These are phyloP conservation scores for Nyctalus aviator DNA, from an alignment of 2,797 vertebrate species.

Conservation along the genomic window DNA sequence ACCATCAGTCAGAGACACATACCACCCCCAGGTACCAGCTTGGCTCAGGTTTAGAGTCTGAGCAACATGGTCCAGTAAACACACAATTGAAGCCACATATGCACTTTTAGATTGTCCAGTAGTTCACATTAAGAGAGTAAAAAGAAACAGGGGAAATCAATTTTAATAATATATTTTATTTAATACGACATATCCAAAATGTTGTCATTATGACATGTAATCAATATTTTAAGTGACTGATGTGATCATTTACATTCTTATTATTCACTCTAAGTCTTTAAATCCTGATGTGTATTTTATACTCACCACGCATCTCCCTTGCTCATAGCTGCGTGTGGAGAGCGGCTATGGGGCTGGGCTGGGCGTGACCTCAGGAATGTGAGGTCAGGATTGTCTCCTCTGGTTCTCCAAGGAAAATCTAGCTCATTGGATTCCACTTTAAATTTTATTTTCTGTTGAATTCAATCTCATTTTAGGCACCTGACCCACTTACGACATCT, in stretches of 20 bases:
- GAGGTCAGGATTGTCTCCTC: not conserved
- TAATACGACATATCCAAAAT: conserved; percentile 12
- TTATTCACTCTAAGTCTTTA: not conserved
- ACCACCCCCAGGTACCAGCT: no score
- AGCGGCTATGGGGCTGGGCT: not conserved
- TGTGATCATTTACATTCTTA: conserved; percentile 2
- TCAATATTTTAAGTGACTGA: not conserved
- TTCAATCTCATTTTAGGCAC: conserved; percentile 56
- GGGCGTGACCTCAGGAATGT: not conserved
- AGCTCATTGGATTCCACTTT: conserved; percentile 40
- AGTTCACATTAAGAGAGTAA: not conserved
- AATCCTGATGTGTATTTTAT: not conserved
- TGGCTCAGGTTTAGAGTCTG: not conserved
- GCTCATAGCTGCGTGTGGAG: fast-evolving
- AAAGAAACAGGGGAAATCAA: conserved; percentile 27
- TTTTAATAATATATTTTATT: conserved; percentile 68
- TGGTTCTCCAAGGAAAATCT: conserved; percentile 33
- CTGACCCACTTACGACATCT: conserved; percentile 50
- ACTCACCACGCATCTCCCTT: not conserved
- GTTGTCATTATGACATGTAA: not conserved
- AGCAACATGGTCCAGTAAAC: not conserved
- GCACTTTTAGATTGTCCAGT: not conserved
- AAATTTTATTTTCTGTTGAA: conserved; percentile 57
- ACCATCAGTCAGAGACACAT: not conserved
- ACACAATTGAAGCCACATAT: not conserved